These are phyloP conservation scores for Myotis brandtii DNA, from an alignment of 2,113 vertebrate species.

Conservation along the genomic window DNA sequence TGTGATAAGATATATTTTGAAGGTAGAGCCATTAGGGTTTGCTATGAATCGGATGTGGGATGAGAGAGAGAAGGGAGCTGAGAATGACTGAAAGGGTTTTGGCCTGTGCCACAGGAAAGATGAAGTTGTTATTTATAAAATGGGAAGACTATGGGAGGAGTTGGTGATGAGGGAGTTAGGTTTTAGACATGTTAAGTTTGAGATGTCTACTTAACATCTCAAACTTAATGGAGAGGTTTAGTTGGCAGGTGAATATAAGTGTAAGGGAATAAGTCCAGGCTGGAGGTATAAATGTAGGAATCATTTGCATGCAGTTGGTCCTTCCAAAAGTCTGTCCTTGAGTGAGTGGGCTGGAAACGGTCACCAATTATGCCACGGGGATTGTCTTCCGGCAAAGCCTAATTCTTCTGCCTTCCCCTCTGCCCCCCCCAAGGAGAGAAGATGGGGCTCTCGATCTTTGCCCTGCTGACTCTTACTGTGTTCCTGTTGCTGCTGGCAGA, in stretches of 20 bases:
- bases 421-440: slow-evolving; percentile 90
- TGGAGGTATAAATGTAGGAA: background rate
- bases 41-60: background rate
- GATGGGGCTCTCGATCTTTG: slow-evolving; percentile 95
- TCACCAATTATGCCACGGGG: background rate
- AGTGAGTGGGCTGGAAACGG: background rate
- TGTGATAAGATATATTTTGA: slow-evolving; percentile 22
- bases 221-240: background rate
- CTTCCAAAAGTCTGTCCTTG: slow-evolving; percentile 13
- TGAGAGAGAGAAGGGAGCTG: background rate
- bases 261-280: background rate
- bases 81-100: background rate
- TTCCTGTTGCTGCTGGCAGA: slow-evolving; percentile 94
- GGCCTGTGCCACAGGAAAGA: background rate
- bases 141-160: background rate
- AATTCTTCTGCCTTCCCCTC: slow-evolving; percentile 7
- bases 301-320: background rate
- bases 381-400: slow-evolving; percentile 15
- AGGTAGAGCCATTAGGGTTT: background rate
- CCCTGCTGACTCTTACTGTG: slow-evolving; percentile 94
- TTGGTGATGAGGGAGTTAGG: background rate
- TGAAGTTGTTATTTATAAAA: background rate
- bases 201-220: background rate
- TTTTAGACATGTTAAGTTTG: background rate
- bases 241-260: background rate